Evolutionary conservation across 30 jellyfish, hydroid and myxozoan species (phyloP).

Genomic region (Turritopsis dohrnii): DNA sequence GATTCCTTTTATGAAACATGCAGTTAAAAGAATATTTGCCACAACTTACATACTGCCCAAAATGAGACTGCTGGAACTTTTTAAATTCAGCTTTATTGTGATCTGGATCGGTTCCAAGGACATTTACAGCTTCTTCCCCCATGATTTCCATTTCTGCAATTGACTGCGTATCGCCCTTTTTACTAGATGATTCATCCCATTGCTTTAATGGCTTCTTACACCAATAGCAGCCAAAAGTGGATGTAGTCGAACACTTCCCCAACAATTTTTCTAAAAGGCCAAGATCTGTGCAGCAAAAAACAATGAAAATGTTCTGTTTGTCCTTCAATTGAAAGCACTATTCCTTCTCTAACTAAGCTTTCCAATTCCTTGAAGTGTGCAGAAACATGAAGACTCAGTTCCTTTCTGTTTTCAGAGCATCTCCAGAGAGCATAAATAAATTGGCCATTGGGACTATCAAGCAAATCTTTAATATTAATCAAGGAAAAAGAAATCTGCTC

Average conservation of each 20-base stretch:
- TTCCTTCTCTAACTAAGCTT: background rate
- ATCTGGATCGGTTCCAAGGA: conserved; percentile 21
- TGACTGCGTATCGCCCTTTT: conserved; percentile 7
- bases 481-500: background rate
- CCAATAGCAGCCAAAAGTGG: conserved; percentile 11
- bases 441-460: conserved; percentile 15
- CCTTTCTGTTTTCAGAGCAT: conserved; percentile 6
- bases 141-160: conserved; percentile 14
- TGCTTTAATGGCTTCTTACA: background rate
- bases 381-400: background rate
- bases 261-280: conserved; percentile 4
- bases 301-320: background rate
- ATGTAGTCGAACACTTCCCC: background rate
- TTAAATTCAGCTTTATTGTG: background rate
- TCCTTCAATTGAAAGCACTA: background rate
- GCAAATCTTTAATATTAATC: background rate
- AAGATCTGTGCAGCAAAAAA: conserved; percentile 15
- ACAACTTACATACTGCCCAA: background rate
- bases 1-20: too few species aligned
- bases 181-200: background rate
- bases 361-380: too few species aligned
- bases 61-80: too few species aligned
- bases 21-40: too few species aligned
- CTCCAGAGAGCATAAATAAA: conserved; percentile 23
- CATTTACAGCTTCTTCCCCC: conserved; percentile 23